Evolutionary conservation across 2,113 vertebrate genomes (phyloP), one percentile per base, ranked within the genome.

Genomic region (Chaetodon trifascialis): DNA sequence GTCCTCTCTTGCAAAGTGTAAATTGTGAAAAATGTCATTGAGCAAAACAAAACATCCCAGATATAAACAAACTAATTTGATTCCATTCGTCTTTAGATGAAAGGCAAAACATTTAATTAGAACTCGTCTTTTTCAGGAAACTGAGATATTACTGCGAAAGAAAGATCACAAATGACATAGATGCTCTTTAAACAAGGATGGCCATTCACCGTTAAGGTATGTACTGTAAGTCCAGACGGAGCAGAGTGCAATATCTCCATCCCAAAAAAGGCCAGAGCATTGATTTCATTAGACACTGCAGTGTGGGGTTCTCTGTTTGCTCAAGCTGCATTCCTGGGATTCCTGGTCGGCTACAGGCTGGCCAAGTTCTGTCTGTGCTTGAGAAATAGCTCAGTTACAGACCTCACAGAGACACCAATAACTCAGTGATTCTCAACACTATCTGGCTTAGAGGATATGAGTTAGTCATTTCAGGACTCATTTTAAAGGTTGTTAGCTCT

Each of bases 261-360:
- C 63, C 83, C 75, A 83, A 86, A 88, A 90, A 89, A 86, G 83
- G 74, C 87, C 80, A 56, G 67, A 85, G 86, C 83, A 80, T 87
- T 90, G 85, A 88, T 92, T 94, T 92, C 91, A 93, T 93, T 92
- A 92, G 82, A 88, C 80, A 80, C 87, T 83, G 83, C 88, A 87
- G 91, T 86, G 47, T 30, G 68, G 83, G 85, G 56, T 89, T 92
- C 74, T 91, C 88, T 95, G 95, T 95, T 95, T 95, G 94, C 93
- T 92, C 93, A 91, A 92, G 91, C 86, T 76, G 86, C 94, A 96
- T 95, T 95, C 94, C 92, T 93, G 73, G 62, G 69, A 95, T 96
- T 95, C 94, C 91, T 91, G 82, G 58, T 87, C 76, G 58, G 89
- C 80, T 90, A 73, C 84, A 91, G 83, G 83, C 79, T 34, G 82